phyloP scores from a whole-genome alignment of 92 coral and sea anemone species.

The Phymanthus crucifer region DNA sequence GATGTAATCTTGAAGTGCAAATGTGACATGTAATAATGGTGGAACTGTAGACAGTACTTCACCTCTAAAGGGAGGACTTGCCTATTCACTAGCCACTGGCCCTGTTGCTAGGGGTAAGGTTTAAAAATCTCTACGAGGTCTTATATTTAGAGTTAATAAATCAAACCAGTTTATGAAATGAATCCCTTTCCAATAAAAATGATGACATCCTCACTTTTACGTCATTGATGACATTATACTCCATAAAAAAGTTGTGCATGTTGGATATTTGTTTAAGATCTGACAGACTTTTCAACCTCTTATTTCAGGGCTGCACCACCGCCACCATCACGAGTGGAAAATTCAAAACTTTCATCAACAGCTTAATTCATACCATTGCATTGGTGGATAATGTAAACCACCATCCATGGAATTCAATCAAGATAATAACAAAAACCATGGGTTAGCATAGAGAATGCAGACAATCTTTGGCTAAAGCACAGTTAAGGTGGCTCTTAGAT shows the following conservation, averaged over 20 bases:
- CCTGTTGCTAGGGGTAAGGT: too few relatives aligned
- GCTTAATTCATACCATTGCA: slow-evolving; percentile 42
- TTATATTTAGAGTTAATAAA: too few relatives aligned
- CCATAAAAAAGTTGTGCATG: too few relatives aligned
- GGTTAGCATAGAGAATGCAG: not conserved
- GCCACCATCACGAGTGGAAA: slow-evolving; percentile 68
- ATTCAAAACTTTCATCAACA: slow-evolving; percentile 72
- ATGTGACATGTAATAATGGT: not conserved
- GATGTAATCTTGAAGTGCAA: not conserved
- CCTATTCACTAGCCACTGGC: too few relatives aligned
- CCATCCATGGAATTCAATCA: not conserved
- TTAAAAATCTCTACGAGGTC: too few relatives aligned
- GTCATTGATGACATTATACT: too few relatives aligned
- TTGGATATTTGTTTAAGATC: not conserved
- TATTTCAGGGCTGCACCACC: slow-evolving; percentile 60
- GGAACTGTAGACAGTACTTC: too few relatives aligned
- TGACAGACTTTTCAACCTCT: not conserved
- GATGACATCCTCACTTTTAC: too few relatives aligned
- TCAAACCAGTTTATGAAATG: too few relatives aligned
- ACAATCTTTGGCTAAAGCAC: not conserved
- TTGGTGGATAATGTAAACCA: not conserved
- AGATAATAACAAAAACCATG: not conserved
- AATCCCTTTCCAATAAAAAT: too few relatives aligned
- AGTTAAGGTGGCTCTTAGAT: not conserved
- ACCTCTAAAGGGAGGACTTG: too few relatives aligned